These are phyloP conservation scores for Pseudomyrmex pallidus DNA, from an alignment of 1,140 invertebrate species.

Conservation along the genomic window DNA sequence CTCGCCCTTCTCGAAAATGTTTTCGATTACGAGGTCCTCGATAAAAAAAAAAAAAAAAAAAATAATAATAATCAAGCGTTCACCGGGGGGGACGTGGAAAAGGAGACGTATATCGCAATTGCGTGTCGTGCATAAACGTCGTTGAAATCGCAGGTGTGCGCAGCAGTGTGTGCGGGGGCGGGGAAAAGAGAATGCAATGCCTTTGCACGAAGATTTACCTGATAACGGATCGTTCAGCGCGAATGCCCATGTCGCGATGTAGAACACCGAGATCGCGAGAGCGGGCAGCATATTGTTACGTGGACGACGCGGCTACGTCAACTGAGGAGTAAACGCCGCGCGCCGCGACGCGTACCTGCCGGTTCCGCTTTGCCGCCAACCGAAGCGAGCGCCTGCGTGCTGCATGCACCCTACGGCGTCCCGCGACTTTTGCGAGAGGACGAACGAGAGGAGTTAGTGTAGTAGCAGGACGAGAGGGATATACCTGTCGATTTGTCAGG, in stretches of 20 bases:
- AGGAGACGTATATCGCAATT: neutral
- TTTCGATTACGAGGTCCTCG: neutral
- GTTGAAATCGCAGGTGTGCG: conserved; percentile 7
- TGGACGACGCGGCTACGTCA: conserved; percentile 82
- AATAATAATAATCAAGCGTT: neutral
- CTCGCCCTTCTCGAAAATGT: neutral
- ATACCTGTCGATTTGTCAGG: conserved; percentile 31
- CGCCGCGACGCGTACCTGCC: conserved; percentile 41
- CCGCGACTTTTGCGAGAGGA: conserved; percentile 5
- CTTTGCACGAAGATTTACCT: conserved; percentile 76
- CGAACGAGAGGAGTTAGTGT: no score
- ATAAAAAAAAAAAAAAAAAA: neutral
- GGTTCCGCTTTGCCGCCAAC: conserved; percentile 76
- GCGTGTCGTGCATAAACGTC: conserved; percentile 28
- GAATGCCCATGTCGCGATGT: conserved; percentile 79
- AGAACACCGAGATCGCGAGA: conserved; percentile 79
- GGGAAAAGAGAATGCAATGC: no score
- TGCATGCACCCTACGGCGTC: conserved; percentile 16
- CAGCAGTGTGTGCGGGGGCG: neutral
- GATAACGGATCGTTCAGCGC: conserved; percentile 81
- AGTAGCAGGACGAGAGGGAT: neutral
- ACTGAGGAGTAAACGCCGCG: conserved; percentile 77
- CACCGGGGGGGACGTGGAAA: no score
- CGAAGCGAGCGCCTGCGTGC: conserved; percentile 55
- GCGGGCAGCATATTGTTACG: conserved; percentile 80